Percentiles rank a stretch among this genome's conserved stretches.
phyloP scores from a whole-genome alignment of 1,140 invertebrate genomes.

The Microplitis mediator region DNA sequence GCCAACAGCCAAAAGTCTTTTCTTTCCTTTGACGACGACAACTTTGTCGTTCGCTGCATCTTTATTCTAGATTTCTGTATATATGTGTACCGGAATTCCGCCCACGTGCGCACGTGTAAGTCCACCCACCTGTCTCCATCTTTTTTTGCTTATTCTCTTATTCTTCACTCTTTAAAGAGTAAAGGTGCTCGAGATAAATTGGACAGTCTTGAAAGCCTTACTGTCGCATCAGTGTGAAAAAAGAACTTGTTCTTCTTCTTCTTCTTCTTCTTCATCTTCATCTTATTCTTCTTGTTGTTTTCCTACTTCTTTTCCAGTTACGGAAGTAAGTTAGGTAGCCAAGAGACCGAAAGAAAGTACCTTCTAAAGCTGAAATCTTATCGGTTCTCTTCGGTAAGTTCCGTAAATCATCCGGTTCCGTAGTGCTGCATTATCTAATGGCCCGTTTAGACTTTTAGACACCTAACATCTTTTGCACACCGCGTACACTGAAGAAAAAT shows the following conservation, averaged over 20 bases:
- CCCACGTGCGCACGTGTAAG: no score
- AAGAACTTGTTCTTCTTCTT: neutral
- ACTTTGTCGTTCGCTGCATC: neutral
- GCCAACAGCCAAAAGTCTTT: neutral
- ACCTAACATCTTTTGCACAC: neutral
- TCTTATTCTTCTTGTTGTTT: no score
- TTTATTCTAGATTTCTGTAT: no score
- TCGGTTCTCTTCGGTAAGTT: constrained; percentile 46
- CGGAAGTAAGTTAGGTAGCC: constrained; percentile 15
- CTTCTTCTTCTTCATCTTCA: no score
- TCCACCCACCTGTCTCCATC: neutral
- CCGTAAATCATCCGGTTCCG: constrained; percentile 47
- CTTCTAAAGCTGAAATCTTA: constrained; percentile 45
- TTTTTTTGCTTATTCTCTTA: neutral
- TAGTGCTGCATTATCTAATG: constrained; percentile 37
- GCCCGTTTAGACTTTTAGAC: constrained; percentile 28
- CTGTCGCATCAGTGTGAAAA: constrained; percentile 23
- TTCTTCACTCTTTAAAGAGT: neutral
- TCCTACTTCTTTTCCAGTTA: neutral
- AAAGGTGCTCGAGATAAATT: constrained; percentile 16
- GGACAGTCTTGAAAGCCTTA: constrained; percentile 13
- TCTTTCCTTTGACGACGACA: constrained; percentile 1
- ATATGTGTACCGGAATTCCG: no score
- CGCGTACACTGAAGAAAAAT: neutral
- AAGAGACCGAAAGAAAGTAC: constrained; percentile 17